Percentiles rank a stretch among this genome's conserved stretches.
phyloP scores from a whole-genome alignment of 2,113 vertebrate species.

The Mixornis gularis region DNA sequence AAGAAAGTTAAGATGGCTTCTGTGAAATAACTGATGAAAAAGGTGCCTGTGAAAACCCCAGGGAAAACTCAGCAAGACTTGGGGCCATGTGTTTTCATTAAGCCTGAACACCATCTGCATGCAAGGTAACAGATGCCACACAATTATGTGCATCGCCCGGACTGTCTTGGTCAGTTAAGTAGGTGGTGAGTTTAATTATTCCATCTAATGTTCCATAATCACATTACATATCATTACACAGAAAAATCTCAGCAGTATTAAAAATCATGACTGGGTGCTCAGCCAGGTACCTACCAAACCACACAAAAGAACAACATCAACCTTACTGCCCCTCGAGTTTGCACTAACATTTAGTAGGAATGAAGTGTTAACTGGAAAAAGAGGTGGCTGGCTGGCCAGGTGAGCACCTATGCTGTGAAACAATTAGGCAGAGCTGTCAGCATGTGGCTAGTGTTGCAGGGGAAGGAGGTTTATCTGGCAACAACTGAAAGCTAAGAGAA shows the following conservation, averaged over 20 bases:
- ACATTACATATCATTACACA: background rate
- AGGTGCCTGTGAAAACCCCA: background rate
- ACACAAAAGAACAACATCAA: background rate
- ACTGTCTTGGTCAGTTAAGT: conserved; percentile 16
- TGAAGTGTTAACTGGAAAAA: background rate
- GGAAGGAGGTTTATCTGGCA: background rate
- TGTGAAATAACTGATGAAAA: background rate
- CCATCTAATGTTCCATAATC: background rate
- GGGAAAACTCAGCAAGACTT: background rate
- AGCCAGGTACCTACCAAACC: background rate
- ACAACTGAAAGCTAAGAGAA: background rate
- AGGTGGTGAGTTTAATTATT: conserved; percentile 32
- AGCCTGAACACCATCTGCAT: background rate
- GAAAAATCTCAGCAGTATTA: background rate
- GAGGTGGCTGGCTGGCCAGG: background rate
- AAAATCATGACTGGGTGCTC: background rate
- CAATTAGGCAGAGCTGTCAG: background rate
- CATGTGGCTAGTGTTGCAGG: background rate
- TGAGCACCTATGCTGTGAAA: background rate
- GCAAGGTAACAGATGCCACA: background rate
- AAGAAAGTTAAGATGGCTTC: background rate
- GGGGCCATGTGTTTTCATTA: conserved; percentile 15
- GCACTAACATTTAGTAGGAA: background rate
- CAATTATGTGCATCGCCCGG: background rate
- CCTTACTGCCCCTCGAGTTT: background rate